Base-by-base conservation (phyloP, 1,140 invertebrate genomes). In the Spodoptera litura region DNA sequence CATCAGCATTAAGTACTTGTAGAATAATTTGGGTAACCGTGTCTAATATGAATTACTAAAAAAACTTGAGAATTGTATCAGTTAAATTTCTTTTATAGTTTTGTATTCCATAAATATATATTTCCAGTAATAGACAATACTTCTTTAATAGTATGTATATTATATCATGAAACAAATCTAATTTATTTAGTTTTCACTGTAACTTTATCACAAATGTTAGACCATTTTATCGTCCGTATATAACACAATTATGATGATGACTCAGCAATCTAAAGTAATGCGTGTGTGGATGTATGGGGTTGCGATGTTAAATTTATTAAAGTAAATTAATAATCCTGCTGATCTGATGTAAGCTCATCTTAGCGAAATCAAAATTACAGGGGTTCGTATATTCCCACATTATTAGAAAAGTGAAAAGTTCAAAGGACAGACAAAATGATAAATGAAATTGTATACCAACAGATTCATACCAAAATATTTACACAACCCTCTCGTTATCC, bases 261-360 rank as follows among this genome's bases (percentile, higher is more conserved):
- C 20, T 68, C 44, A 53, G 64, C 64, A 68, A 68, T 68, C 44
- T 68, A 68, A 68, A 52, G 64, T 68, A 68, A 68, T 68, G 49
- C 49, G 64, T 68, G 49, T 68, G 64, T 64, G 38, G 61, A 64
- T 64, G 61, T 68, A 68, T 53, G 64, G 64, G 64, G 64, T 52
- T 68, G 49, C 64, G 49, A 68, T 68, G 64, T 68, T 68, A 68
- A 68, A 68, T 68, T 51, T 68, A 68, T 68, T 68, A 68, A 68
- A 27, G 49, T 27, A 68, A 52, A 51, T 68, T 38, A 68, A 25
- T 68, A 53, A 68, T 53, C 64, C 49, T 68, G 49, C 49, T 68
- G 10, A 68, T 68, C 49, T 68, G 12, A 25, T 53, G 27, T 27
- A 64, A 64, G 35, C 61, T 49, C 38, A 64, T 64, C 61, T 64